Base-by-base conservation (phyloP, 2,113 vertebrate species). In the Paramisgurnus dabryanus region DNA sequence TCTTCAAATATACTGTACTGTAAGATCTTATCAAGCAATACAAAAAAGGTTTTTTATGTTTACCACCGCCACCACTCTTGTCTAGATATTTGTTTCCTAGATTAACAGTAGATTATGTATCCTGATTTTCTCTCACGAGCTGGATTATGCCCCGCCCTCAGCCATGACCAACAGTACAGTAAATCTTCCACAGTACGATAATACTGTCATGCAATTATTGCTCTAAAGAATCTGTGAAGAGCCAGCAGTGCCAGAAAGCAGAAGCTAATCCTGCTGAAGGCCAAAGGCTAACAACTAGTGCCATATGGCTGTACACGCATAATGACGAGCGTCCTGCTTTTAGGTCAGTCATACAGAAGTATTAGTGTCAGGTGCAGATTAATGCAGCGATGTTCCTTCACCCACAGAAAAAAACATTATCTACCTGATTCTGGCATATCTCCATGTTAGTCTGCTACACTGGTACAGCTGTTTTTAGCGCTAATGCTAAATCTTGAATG, bases 321-420 rank as follows among this genome's bases (percentile, higher is more conserved):
- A 89, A 89, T 89, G 90, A 90, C 85, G 82, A 82, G 86, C 87
- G 88, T 91, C 89, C 89, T 88, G 90, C 89, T 90, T 86, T 85
- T 86, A 89, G 92, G 91, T 93, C 92, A 93, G 87, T 93, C 92
- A 93, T 93, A 93, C 92, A 92, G 89, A 89, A 86, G 92, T 93
- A 94, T 94, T 94, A 94, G 93, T 93, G 93, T 93, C 93, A 94
- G 91, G 92, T 92, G 86, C 85, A 88, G 93, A 94, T 94, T 94
- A 94, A 92, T 91, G 87, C 85, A 84, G 87, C 85, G 89, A 80
- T 91, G 90, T 90, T 87, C 82, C 84, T 83, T 89, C 80, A 91
- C 90, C 61, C 89, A 90, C 85, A 71, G 49, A 34, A 88, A 85
- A 85, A 77, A 68, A 75, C 79, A 79, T 82, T 90, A 82, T 80